These are phyloP conservation scores for Tautogolabrus adspersus DNA, from an alignment of 2,113 vertebrate genomes.

Conservation along the genomic window DNA sequence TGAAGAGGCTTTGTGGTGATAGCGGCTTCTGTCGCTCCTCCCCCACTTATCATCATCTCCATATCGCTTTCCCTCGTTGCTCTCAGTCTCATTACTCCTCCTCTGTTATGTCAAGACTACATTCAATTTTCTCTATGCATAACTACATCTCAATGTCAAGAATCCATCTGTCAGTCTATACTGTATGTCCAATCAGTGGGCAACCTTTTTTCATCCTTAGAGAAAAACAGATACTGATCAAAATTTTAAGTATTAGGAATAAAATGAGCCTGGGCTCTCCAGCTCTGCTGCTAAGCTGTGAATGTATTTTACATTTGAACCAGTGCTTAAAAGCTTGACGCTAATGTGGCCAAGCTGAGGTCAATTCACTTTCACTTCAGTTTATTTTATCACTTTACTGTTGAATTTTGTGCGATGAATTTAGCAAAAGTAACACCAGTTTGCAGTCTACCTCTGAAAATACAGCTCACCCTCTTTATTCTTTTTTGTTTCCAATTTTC, in stretches of 20 bases:
- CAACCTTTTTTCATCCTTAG: neutral
- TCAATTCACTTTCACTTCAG: constrained; percentile 2
- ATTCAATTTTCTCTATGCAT: constrained; percentile 38
- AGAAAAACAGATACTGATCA: neutral
- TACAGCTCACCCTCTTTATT: neutral
- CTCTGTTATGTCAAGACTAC: constrained; percentile 29
- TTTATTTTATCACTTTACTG: neutral
- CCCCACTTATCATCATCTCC: constrained; percentile 46
- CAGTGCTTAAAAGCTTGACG: neutral
- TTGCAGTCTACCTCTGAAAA: neutral
- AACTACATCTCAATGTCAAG: constrained; percentile 49
- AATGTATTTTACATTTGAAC: constrained; percentile 6
- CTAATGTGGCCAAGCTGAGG: constrained; percentile 4
- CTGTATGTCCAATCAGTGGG: neutral
- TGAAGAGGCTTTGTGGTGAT: constrained; percentile 32
- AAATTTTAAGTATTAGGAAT: neutral
- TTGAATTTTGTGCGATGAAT: neutral
- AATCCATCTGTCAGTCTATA: neutral
- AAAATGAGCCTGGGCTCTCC: constrained; percentile 8
- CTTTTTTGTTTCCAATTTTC: neutral
- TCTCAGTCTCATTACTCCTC: constrained; percentile 36
- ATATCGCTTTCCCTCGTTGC: constrained; percentile 28
- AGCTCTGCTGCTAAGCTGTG: neutral
- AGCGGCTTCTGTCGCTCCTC: constrained; percentile 38
- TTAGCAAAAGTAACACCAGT: neutral